phyloP scores from a whole-genome alignment of 2,797 vertebrate species.

The Staurois parvus region DNA sequence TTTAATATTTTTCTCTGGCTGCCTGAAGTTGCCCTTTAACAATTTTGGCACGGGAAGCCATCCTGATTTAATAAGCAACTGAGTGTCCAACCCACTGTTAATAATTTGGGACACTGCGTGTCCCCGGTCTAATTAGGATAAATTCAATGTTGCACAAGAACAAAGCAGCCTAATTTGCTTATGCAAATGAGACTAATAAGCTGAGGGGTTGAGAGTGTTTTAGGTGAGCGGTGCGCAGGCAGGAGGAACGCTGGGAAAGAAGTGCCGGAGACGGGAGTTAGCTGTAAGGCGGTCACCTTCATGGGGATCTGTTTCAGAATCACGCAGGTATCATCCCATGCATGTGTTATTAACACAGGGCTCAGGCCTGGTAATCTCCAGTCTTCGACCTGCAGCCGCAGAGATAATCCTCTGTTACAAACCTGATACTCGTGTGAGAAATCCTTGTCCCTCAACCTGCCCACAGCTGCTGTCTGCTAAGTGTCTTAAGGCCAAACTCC shows the following conservation, averaged over 20 bases:
- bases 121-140: constrained; percentile 67
- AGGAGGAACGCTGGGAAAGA: not conserved
- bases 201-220: not conserved
- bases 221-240: constrained; percentile 13
- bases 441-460: not conserved
- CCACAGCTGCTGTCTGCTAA: constrained; percentile 14
- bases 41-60: not conserved
- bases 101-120: constrained; percentile 63
- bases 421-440: constrained; percentile 16
- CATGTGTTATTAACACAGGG: constrained; percentile 42
- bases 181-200: constrained; percentile 50
- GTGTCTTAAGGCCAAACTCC: constrained; percentile 1
- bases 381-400: not conserved
- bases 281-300: constrained; percentile 35
- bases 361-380: constrained; percentile 21
- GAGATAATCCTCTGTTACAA: constrained; percentile 50
- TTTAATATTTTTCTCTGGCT: not conserved
- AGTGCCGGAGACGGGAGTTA: constrained; percentile 12
- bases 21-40: not conserved
- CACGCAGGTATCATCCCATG: constrained; percentile 13
- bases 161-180: constrained; percentile 57
- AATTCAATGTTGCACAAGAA: constrained; percentile 60
- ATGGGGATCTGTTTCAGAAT: not conserved
- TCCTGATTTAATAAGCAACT: constrained; percentile 60
- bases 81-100: constrained; percentile 53